phyloP scores from a whole-genome alignment of 2,797 vertebrate species.

The Malacoraja senta region DNA sequence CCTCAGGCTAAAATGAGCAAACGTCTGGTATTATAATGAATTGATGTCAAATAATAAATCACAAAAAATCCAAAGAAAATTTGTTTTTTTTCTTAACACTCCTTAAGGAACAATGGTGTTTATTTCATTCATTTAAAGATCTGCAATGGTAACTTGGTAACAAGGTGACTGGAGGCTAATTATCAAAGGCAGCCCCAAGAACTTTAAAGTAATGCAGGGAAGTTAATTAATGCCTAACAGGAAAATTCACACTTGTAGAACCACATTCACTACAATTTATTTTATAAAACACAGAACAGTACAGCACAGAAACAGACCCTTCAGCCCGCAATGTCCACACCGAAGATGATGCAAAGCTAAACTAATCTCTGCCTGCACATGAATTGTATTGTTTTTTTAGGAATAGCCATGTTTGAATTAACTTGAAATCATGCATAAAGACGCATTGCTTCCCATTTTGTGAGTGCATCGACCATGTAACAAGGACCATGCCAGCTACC shows the following conservation, averaged over 20 bases:
- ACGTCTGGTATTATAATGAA: neutral
- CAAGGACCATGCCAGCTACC: neutral
- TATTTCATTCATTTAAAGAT: slow-evolving; percentile 16
- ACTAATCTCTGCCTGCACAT: too few relatives aligned
- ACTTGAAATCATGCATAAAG: neutral
- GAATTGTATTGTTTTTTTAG: neutral
- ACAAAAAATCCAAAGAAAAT: neutral
- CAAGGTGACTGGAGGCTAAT: slow-evolving; percentile 11
- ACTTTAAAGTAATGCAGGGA: slow-evolving; percentile 2
- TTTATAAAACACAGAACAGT: neutral
- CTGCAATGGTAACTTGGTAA: neutral
- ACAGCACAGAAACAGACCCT: too few relatives aligned
- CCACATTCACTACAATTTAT: neutral
- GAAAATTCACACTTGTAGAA: slow-evolving; percentile 1
- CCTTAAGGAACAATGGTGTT: neutral
- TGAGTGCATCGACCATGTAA: neutral
- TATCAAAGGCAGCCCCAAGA: neutral
- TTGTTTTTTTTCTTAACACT: neutral
- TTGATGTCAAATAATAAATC: neutral
- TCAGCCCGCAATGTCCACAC: too few relatives aligned
- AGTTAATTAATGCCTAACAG: neutral
- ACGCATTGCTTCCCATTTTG: neutral
- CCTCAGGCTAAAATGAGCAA: slow-evolving; percentile 11
- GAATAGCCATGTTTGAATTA: neutral
- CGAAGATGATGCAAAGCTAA: too few relatives aligned